Evolutionary conservation across 2,113 vertebrate genomes (phyloP), one percentile per base, ranked within the genome.

Genomic region (Eptesicus fuscus): DNA sequence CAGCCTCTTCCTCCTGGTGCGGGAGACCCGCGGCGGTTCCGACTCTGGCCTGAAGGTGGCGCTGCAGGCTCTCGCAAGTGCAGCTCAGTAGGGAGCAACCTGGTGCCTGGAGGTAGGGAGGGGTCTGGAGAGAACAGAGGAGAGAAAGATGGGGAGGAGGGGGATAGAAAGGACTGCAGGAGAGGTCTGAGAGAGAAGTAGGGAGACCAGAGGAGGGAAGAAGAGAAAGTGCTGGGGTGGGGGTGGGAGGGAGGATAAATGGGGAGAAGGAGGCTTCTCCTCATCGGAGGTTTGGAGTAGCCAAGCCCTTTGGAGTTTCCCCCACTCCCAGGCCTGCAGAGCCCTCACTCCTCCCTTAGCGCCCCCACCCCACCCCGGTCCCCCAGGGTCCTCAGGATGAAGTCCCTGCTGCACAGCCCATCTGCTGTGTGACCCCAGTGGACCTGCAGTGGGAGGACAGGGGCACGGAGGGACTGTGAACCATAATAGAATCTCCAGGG

Each of bases 41-140:
- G 7, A 9, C 0, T 74, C 1, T 0, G 3, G 70, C 63, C 95
- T 96, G 87, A 56, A 97, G 96, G 92, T 97, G 96, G 96, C 83
- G 83, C 95, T 91, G 92, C 76, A 88, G 87, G 90, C 59, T 5
- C 49, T 90, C 7, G 2, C 51, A 87, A 93, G 69, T 9, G 47
- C 28, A 3, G 10, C 5, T 14, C n/a, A 23, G 42, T 9, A 5
- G 4, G 44, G 53, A 32, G 79, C 17, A 20, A 18, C 4, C 3
- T 0, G 0, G 17, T 2, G 51, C 35, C n/a, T 23, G 42, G 53
- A 44, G 74, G 61, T 37, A 40, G n/a, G 85, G 82, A 32, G 5
- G 14, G 77, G 87, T n/a, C 47, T 30, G 32, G 47, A 37, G 53
- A 25, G 44, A 42, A 25, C 7, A 11, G 32, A 5, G n/a, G 44